Base-by-base conservation (phyloP, 2,888 invertebrate genomes). In the Argyra leucocephala region DNA sequence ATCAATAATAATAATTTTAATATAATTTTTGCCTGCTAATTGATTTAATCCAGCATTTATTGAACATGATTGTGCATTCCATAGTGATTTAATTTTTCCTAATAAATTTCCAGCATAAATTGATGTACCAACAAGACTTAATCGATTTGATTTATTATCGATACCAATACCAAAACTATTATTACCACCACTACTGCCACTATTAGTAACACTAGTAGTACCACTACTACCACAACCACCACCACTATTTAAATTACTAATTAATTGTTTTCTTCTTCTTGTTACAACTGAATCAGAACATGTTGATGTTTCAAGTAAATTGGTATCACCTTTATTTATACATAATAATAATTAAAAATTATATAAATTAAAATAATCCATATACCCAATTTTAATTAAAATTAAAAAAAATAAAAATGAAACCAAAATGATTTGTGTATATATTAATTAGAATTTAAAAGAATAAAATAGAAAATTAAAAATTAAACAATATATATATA, bases 1-100 rank as follows among this genome's bases (percentile, higher is more conserved):
- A n/a, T n/a, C n/a, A n/a, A n/a, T n/a, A n/a, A n/a, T n/a, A n/a
- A n/a, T 31, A 10, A 6, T 31, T 31, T 31, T 31, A 31, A 10
- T 26, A 26, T 37, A 10, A 12, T 70, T 76, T 85, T 81, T 86
- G 86, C 86, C 85, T 89, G 90, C 84, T 74, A 91, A 83, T 80
- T 90, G 91, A 83, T 91, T 91, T 75, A 92, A 84, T 74, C 91
- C 92, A 67, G 85, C 81, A 79, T 86, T 88, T 68, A 88, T 84
- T 70, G 87, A 86, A 69, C 86, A 87, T 64, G 88, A 85, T 76
- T 89, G 89, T 70, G 87, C 86, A 72, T 87, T 89, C 93, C 93
- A 93, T 69, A 93, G 82, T 61, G 92, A 92, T 76, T 91, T 89
- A 80, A 93, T 92, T 84, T 93, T 92, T 76, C 90, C 90, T 79